Evolutionary conservation across 1,140 invertebrate genomes (phyloP), one percentile per base, ranked within the genome.

Genomic region (Drosophila aff.): DNA sequence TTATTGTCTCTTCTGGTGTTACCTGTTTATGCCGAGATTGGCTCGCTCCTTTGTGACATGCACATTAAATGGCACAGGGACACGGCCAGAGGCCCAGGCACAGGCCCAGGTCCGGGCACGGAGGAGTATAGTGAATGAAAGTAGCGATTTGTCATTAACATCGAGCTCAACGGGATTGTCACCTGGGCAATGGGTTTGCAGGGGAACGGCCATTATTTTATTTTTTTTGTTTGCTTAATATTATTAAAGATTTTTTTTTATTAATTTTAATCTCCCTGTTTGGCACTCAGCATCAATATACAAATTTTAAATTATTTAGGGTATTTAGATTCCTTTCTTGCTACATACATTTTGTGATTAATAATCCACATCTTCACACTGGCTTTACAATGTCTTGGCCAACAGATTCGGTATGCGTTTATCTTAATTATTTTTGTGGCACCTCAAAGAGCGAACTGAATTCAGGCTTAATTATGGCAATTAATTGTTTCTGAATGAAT

Each of bases 1-100:
- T 75, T 82, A 82, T 82, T 82, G 80, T 82, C 75, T 82, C 64
- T 63, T 18, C 57, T 61, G 57, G 76, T 82, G 81, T 78, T 79
- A 81, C 68, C 82, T 84, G 81, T 81, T 84, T 84, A 84, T 84
- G 77, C 82, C 79, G 82, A 84, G 82, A 84, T 84, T 84, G 77
- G 66, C 52, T 67, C 64, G 75, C 62, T 57, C 81, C 76, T 79
- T 82, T 82, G 81, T 82, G 81, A 61, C 53, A 36, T 50, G 61
- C 46, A 69, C 46, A 69, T 69, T 69, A 65, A 62, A 62, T 62
- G 64, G 41, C 23, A 57, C 49, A 55, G 61, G 53, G 53, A 52
- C 50, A 52, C 28, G 33, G 52, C 3, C 52, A 55, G 7, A 23
- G 53, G 36, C 15, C 53, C 21, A 38, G 36, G 28, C 2, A 1